These are phyloP conservation scores for Chaenogobius annularis DNA, from an alignment of 2,113 vertebrate genomes.

Conservation along the genomic window DNA sequence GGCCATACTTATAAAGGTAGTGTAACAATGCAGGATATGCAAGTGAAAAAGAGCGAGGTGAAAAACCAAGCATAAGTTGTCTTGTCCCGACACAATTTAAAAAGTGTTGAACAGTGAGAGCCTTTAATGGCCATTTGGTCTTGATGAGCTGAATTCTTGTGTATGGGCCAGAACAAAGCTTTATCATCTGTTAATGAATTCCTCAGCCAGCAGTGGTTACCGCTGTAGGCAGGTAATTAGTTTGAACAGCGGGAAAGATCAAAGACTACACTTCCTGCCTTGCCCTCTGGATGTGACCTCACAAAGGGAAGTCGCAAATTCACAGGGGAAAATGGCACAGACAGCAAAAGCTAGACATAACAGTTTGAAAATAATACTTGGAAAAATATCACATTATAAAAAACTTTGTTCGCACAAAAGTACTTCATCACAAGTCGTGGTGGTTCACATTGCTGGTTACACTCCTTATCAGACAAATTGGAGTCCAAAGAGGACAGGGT, in stretches of 20 bases:
- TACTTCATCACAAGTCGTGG: constrained; percentile 18
- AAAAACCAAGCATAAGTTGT: background rate
- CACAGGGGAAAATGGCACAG: constrained; percentile 21
- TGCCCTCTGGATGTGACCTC: constrained; percentile 60
- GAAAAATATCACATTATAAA: constrained; percentile 26
- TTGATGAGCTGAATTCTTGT: constrained; percentile 32
- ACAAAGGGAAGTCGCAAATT: constrained; percentile 54
- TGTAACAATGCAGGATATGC: too few relatives aligned
- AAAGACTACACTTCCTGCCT: constrained; percentile 58
- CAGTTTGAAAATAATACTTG: constrained; percentile 7
- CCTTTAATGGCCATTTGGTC: background rate
- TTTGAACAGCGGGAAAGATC: constrained; percentile 69
- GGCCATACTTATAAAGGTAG: too few relatives aligned
- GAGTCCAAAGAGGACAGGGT: constrained; percentile 47
- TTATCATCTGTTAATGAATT: constrained; percentile 64
- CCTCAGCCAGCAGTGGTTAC: constrained; percentile 37
- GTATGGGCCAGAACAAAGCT: constrained; percentile 59
- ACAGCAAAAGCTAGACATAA: constrained; percentile 14
- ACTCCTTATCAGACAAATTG: constrained; percentile 54
- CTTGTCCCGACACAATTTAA: background rate
- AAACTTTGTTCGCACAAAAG: constrained; percentile 22
- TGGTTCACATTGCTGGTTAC: constrained; percentile 25
- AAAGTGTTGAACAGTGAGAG: background rate
- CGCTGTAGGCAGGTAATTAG: constrained; percentile 70
- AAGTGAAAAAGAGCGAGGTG: background rate